These are phyloP conservation scores for Bombus picipes DNA, from an alignment of 1,140 invertebrate species.

Conservation along the genomic window DNA sequence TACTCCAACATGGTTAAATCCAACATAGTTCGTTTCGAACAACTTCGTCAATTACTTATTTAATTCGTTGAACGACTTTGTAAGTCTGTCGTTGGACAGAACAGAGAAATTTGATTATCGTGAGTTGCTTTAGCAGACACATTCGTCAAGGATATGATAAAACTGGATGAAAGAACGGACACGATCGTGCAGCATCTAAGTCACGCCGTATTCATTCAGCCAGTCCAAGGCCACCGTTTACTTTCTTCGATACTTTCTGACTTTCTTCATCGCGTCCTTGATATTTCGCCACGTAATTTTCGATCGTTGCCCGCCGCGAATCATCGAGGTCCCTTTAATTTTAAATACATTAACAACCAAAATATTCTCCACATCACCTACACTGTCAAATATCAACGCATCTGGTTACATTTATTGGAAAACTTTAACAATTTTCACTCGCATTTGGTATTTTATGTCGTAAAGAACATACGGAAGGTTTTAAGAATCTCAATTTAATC, in stretches of 20 bases:
- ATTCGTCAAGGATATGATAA: not conserved
- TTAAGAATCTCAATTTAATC: too few species aligned
- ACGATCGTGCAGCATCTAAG: conserved; percentile 5
- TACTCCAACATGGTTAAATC: conserved; percentile 3
- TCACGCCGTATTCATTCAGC: not conserved
- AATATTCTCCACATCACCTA: not conserved
- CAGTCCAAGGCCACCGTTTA: conserved; percentile 38
- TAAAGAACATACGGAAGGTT: too few species aligned
- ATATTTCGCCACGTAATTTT: conserved; percentile 18
- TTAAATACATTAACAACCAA: not conserved
- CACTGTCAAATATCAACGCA: not conserved
- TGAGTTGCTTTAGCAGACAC: too few species aligned
- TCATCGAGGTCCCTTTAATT: not conserved
- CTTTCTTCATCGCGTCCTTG: conserved; percentile 42
- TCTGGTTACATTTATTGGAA: too few species aligned
- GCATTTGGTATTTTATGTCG: too few species aligned
- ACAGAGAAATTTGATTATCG: too few species aligned
- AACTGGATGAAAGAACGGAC: not conserved
- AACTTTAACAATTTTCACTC: too few species aligned
- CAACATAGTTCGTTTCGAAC: too few species aligned
- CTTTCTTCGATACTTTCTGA: conserved; percentile 64
- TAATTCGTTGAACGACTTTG: not conserved
- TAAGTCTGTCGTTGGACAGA: not conserved
- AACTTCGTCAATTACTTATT: not conserved
- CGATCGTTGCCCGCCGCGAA: not conserved